phyloP scores from a whole-genome alignment of 2,113 vertebrate genomes.

The Trogon surrucura region DNA sequence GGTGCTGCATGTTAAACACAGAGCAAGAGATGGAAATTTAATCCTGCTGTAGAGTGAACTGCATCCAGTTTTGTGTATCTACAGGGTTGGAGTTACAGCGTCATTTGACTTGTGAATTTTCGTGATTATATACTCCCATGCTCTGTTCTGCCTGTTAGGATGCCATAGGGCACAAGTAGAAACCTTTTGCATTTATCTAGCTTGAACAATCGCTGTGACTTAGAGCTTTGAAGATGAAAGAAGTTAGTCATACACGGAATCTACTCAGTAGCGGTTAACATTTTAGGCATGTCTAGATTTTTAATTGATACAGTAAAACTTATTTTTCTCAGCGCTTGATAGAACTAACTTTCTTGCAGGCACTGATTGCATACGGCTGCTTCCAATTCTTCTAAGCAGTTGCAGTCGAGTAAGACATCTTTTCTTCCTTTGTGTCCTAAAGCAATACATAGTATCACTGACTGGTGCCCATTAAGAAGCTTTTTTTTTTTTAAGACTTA shows the following conservation, averaged over 20 bases:
- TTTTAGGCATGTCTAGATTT: neutral
- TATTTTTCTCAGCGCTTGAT: neutral
- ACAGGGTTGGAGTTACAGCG: neutral
- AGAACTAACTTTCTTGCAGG: neutral
- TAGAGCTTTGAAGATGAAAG: neutral
- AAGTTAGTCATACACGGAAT: neutral
- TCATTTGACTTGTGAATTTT: neutral
- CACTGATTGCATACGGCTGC: neutral
- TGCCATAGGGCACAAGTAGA: neutral
- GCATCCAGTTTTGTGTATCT: neutral
- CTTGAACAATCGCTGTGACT: neutral
- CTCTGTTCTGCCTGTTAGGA: neutral
- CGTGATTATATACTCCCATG: neutral
- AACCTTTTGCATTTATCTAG: neutral
- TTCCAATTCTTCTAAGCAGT: neutral
- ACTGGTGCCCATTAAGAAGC: neutral
- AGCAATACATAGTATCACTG: rapidly evolving
- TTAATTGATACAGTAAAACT: neutral
- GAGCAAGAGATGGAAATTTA: neutral
- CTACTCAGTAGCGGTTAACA: neutral
- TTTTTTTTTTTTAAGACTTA: neutral
- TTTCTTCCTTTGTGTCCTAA: neutral
- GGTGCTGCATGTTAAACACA: neutral
- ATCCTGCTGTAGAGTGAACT: neutral
- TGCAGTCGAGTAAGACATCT: neutral